Percentiles rank a stretch among this genome's conserved stretches.
phyloP scores from a whole-genome alignment of 2,888 invertebrate species.

The Myopa testacea region DNA sequence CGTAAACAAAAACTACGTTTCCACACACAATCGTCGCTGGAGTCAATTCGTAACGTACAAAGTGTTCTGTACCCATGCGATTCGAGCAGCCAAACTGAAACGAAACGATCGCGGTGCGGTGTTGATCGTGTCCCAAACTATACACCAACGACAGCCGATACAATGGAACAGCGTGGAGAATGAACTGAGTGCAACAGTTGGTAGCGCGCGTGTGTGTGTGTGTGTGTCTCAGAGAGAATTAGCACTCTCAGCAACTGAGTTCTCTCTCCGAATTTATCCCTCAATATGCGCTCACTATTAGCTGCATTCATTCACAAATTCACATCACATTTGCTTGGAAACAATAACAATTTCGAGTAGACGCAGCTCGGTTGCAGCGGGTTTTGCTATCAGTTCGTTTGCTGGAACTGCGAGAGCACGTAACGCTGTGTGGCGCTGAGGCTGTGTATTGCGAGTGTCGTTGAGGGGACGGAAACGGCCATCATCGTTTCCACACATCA shows the following conservation, averaged over 20 bases:
- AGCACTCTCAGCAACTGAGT: background rate
- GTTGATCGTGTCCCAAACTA: conserved; percentile 60
- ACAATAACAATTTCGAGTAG: background rate
- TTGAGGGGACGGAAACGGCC: conserved; percentile 65
- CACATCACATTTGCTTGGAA: background rate
- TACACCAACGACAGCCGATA: conserved; percentile 36
- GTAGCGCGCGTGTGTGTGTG: background rate
- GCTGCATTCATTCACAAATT: conserved; percentile 31
- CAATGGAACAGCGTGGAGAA: conserved; percentile 2
- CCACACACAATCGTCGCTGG: background rate
- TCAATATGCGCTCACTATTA: background rate
- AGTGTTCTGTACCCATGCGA: conserved; percentile 65
- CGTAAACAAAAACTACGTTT: background rate
- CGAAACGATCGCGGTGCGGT: conserved; percentile 58
- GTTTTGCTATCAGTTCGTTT: background rate
- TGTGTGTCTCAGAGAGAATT: background rate
- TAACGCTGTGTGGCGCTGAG: background rate
- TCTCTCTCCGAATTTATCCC: background rate
- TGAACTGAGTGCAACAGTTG: conserved; percentile 45
- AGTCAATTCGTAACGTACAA: conserved; percentile 39
- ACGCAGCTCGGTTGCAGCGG: background rate
- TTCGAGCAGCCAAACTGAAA: conserved; percentile 66
- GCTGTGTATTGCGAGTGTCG: conserved; percentile 8
- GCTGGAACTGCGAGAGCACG: background rate
- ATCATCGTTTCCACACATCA: conserved; percentile 60